These are phyloP conservation scores for Emydocephalus ijimae DNA, from an alignment of 2,113 vertebrate species.

Conservation along the genomic window DNA sequence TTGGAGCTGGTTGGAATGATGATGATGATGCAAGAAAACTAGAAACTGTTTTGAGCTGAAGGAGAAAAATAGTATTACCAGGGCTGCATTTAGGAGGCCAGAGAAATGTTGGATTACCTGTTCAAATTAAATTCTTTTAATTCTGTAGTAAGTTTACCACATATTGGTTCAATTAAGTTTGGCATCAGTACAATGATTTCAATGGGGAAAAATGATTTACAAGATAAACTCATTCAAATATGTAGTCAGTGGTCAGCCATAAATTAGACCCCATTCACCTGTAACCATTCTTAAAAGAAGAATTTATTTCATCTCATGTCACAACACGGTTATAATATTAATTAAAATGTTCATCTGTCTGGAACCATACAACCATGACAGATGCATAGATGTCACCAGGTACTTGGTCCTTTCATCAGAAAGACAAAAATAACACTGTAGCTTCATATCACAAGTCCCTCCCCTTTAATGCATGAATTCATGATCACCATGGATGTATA, in stretches of 20 bases:
- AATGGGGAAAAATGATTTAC: background rate
- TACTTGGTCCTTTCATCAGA: background rate
- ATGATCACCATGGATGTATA: background rate
- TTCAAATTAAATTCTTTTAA: background rate
- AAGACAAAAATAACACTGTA: background rate
- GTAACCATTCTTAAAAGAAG: background rate
- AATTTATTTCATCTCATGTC: background rate
- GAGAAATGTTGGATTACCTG: background rate
- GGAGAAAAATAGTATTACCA: background rate
- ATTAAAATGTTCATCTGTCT: background rate
- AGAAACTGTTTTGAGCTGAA: background rate
- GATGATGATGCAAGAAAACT: conserved; percentile 3
- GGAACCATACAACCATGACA: too few species aligned
- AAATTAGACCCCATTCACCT: background rate
- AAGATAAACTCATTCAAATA: background rate
- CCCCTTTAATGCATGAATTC: background rate
- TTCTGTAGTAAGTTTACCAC: background rate
- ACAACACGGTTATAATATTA: background rate
- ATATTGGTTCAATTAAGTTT: background rate
- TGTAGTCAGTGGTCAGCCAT: background rate
- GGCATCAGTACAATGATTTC: background rate
- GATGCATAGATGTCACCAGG: background rate
- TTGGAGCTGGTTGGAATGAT: too few species aligned
- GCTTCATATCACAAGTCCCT: background rate
- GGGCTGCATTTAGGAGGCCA: background rate